These are phyloP conservation scores for Adelphocoris suturalis DNA, from an alignment of 2,888 invertebrate genomes.

Conservation along the genomic window DNA sequence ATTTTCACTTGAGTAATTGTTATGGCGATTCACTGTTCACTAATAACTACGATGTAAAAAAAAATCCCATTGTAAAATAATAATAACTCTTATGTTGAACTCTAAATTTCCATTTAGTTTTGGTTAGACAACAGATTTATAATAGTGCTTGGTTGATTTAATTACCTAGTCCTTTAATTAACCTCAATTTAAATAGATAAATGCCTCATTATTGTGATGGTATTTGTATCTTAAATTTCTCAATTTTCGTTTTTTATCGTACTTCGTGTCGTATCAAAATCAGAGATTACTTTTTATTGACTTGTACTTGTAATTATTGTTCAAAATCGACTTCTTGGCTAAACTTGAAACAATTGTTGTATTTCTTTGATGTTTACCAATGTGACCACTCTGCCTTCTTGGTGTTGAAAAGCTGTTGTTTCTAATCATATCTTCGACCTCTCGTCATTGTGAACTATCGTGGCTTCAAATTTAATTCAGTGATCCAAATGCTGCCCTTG, in stretches of 20 bases:
- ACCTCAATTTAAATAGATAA: neutral
- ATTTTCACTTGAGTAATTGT: constrained; percentile 36
- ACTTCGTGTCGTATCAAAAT: no score
- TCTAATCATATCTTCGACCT: constrained; percentile 43
- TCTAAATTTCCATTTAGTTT: neutral
- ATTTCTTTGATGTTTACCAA: constrained; percentile 6
- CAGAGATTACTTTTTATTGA: no score
- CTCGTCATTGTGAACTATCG: constrained; percentile 36
- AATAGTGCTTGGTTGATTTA: neutral
- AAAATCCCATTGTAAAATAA: neutral
- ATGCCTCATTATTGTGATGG: neutral
- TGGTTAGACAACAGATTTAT: neutral
- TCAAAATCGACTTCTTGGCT: neutral
- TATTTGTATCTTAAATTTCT: neutral
- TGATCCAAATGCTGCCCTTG: neutral
- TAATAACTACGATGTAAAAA: constrained; percentile 1
- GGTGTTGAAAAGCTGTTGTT: constrained; percentile 46
- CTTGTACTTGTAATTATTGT: no score
- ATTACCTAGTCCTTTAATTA: constrained; percentile 7
- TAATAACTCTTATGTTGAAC: constrained; percentile 13
- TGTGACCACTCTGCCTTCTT: constrained; percentile 57
- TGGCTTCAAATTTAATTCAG: constrained; percentile 52
- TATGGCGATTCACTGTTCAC: constrained; percentile 19
- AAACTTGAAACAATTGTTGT: neutral
- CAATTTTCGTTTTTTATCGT: neutral